Percentiles rank a stretch among this genome's conserved stretches.
phyloP scores from a whole-genome alignment of 2,888 invertebrate species.

The Theretra japonica region DNA sequence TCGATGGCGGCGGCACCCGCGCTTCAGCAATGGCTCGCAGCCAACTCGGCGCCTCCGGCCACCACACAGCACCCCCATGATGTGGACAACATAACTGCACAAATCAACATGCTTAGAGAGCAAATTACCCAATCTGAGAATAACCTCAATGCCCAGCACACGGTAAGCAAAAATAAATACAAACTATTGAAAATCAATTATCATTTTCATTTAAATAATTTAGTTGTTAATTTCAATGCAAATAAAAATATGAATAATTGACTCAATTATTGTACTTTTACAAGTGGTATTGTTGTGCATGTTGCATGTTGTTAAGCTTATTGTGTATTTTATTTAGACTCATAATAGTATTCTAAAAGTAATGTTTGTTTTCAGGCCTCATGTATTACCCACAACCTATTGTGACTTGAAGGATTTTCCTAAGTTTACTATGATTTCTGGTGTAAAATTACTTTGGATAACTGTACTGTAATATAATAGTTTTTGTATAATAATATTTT shows the following conservation, averaged over 20 bases:
- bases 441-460: no score
- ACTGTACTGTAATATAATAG: no score
- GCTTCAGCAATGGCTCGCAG: conserved; percentile 78
- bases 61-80: conserved; percentile 59
- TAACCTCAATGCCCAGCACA: conserved; percentile 97
- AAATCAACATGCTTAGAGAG: conserved; percentile 93
- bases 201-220: neutral
- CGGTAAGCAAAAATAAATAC: conserved; percentile 83
- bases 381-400: neutral
- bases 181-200: neutral
- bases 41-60: conserved; percentile 68
- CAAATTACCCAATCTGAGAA: conserved; percentile 98
- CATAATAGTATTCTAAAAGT: conserved; percentile 7
- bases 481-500: no score
- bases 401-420: neutral
- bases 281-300: neutral
- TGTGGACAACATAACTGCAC: conserved; percentile 87
- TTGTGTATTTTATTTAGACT: neutral
- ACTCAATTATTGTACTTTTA: no score
- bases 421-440: neutral
- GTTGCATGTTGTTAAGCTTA: conserved; percentile 5
- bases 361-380: conserved; percentile 25
- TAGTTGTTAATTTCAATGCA: no score
- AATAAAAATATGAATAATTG: no score
- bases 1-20: conserved; percentile 80